A percentile compares a stretch with the other conserved stretches of the same genome.
These are phyloP conservation scores for Oophaga pumilio DNA, from an alignment of 2,113 vertebrate species.

Conservation along the genomic window DNA sequence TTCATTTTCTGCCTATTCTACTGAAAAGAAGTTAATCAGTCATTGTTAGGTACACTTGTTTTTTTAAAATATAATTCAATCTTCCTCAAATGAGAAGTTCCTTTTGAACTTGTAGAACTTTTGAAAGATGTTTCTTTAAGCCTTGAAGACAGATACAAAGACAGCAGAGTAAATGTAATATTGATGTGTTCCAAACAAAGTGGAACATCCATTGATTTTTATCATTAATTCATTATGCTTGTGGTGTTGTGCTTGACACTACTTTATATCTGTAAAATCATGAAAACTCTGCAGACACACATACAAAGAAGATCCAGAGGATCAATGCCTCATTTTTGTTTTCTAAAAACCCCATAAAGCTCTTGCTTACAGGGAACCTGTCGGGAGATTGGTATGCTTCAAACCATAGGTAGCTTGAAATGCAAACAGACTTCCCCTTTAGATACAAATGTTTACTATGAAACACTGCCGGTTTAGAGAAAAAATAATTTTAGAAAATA, in stretches of 20 bases:
- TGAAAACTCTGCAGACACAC: background rate
- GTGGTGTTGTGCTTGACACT: background rate
- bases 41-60: background rate
- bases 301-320: background rate
- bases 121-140: background rate
- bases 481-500: too few relatives aligned
- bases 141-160: background rate
- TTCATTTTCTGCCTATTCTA: background rate
- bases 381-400: too few relatives aligned
- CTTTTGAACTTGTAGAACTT: background rate
- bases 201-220: slow-evolving; percentile 6
- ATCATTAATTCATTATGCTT: slow-evolving; percentile 13
- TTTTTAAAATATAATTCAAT: background rate
- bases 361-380: too few relatives aligned
- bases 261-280: background rate
- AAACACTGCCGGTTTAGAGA: too few relatives aligned
- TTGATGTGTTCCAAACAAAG: background rate
- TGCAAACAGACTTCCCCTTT: too few relatives aligned
- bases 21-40: slow-evolving; percentile 25
- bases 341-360: too few relatives aligned
- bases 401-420: too few relatives aligned
- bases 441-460: too few relatives aligned
- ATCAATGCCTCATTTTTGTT: background rate
- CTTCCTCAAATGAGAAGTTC: background rate
- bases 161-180: background rate